Conservation (phyloP, 2,888 invertebrate species). For the Mimumesa dahlbomi region DNA sequence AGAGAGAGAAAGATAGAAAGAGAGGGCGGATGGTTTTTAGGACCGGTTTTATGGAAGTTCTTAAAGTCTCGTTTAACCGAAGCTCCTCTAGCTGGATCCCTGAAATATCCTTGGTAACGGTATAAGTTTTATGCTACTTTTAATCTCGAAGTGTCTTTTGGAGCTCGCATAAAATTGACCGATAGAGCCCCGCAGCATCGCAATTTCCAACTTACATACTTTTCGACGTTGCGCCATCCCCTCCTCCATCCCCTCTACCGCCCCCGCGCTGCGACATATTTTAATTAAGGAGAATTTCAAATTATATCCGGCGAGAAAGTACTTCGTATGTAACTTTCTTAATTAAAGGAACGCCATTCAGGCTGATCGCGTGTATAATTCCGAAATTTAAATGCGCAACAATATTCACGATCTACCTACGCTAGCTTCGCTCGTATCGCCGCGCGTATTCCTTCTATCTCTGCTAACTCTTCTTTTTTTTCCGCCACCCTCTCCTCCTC, state of each 20-base stretch:
- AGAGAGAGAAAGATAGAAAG: no score
- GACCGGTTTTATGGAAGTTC: slow-evolving; percentile 42
- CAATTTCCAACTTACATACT: slow-evolving; percentile 1
- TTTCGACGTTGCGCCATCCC: no score
- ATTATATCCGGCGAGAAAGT: background rate
- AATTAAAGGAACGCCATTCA: background rate
- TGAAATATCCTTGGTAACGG: slow-evolving; percentile 21
- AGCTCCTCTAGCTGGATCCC: slow-evolving; percentile 19
- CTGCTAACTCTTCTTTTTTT: background rate
- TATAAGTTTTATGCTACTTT: slow-evolving; percentile 28
- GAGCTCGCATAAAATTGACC: slow-evolving; percentile 35
- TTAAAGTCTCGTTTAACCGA: slow-evolving; percentile 30
- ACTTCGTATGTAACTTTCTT: slow-evolving; percentile 6
- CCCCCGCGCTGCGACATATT: slow-evolving; percentile 4
- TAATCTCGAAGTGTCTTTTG: slow-evolving; percentile 31
- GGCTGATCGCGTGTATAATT: slow-evolving; percentile 5
- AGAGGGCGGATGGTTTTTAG: slow-evolving; percentile 10
- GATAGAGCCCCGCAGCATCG: slow-evolving; percentile 2
- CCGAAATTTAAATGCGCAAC: slow-evolving; percentile 9
- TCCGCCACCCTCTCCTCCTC: no score
- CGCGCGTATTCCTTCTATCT: no score
- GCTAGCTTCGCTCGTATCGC: no score
- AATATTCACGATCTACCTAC: no score
- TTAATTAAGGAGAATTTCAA: slow-evolving; percentile 29
- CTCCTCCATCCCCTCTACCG: background rate